These are phyloP conservation scores for Ochropleura plecta DNA, from an alignment of 2,888 invertebrate genomes.

Conservation along the genomic window DNA sequence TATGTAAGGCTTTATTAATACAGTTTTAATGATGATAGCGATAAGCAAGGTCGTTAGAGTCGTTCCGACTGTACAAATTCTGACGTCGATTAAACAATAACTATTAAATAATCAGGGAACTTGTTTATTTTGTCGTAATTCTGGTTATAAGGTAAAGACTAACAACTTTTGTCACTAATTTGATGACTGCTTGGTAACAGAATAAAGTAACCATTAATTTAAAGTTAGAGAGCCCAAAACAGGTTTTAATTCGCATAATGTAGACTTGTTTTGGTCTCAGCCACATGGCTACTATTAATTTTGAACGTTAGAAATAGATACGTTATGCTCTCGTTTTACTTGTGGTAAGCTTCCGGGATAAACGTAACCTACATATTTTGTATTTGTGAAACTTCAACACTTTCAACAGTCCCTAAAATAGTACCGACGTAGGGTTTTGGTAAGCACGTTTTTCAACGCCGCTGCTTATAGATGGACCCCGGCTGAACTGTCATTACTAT, in stretches of 20 bases:
- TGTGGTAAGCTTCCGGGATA: constrained; percentile 57
- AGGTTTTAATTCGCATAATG: constrained; percentile 23
- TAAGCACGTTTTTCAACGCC: constrained; percentile 6
- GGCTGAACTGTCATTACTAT: not conserved
- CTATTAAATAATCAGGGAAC: constrained; percentile 47
- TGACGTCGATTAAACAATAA: constrained; percentile 42
- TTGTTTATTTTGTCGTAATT: constrained; percentile 40
- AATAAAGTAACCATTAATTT: constrained; percentile 10
- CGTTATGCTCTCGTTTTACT: constrained; percentile 42
- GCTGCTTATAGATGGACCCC: not conserved
- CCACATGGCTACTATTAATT: constrained; percentile 38
- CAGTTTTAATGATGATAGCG: constrained; percentile 61
- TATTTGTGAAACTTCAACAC: constrained; percentile 29
- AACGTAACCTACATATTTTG: constrained; percentile 56
- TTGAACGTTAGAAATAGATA: constrained; percentile 36
- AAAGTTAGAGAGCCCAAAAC: constrained; percentile 14
- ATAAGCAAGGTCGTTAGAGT: constrained; percentile 60
- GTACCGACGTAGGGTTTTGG: constrained; percentile 5
- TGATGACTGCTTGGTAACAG: constrained; percentile 7
- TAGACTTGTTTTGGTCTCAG: constrained; percentile 17
- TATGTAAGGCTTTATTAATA: constrained; percentile 49
- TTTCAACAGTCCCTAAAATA: constrained; percentile 55
- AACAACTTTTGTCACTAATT: constrained; percentile 9
- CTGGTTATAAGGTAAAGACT: constrained; percentile 11
- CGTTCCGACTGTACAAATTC: constrained; percentile 40